phyloP scores from a whole-genome alignment of 2,797 vertebrate species.

The Alauda arvensis region DNA sequence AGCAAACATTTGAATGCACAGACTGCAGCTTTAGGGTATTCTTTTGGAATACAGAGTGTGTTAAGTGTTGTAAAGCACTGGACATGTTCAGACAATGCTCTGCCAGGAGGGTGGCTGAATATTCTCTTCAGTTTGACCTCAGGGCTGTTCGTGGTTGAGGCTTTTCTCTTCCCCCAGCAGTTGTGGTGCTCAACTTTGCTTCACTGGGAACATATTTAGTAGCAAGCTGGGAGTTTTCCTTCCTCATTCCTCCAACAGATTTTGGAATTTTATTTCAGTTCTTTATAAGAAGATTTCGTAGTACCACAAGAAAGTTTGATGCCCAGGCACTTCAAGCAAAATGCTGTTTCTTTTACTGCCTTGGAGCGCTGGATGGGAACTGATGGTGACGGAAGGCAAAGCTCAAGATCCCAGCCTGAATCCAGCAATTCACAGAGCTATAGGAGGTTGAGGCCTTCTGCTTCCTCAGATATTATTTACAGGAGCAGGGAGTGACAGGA shows the following conservation, averaged over 20 bases:
- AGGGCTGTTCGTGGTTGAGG: neutral
- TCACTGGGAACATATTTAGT: neutral
- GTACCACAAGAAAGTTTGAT: neutral
- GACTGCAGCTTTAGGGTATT: neutral
- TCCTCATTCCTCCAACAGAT: neutral
- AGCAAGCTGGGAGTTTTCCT: neutral
- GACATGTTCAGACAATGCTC: neutral
- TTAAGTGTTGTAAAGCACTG: neutral
- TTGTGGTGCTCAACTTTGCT: neutral
- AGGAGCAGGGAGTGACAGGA: neutral
- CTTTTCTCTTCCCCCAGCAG: neutral
- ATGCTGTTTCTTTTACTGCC: neutral
- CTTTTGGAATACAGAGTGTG: neutral
- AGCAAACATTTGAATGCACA: neutral
- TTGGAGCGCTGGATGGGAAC: neutral
- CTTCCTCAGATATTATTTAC: neutral
- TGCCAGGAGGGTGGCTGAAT: conserved; percentile 4
- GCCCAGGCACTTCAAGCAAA: neutral
- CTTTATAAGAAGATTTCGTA: neutral
- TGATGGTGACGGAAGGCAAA: neutral
- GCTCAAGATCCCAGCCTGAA: neutral
- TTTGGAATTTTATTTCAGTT: neutral
- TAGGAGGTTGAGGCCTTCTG: neutral
- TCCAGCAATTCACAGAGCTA: neutral
- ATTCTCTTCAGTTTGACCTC: conserved; percentile 21